Percentiles rank a stretch among this genome's conserved stretches.
phyloP scores from a whole-genome alignment of 2,113 vertebrate species.

The Nanorana parkeri region DNA sequence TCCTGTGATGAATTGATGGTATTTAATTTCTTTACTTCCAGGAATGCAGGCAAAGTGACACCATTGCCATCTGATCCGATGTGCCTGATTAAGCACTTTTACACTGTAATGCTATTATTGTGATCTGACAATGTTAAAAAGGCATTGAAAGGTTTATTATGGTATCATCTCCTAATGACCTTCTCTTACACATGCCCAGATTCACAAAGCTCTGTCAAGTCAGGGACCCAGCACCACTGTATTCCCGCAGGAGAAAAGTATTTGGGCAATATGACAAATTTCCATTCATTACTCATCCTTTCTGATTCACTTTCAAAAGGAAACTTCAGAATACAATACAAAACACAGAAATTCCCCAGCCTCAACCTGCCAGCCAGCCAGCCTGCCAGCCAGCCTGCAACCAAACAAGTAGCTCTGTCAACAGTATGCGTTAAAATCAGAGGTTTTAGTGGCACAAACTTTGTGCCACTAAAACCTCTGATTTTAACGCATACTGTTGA shows the following conservation, averaged over 20 bases:
- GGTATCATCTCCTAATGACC: conserved; percentile 23
- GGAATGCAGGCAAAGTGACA: conserved; percentile 43
- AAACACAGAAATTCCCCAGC: no score
- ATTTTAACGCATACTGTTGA: no score
- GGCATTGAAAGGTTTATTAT: conserved; percentile 50
- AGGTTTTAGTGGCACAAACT: no score
- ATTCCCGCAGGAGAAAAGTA: background rate
- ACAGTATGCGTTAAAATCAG: no score
- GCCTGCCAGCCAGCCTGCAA: no score
- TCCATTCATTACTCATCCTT: conserved; percentile 7
- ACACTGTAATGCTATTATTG: conserved; percentile 48
- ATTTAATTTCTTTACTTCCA: conserved; percentile 47
- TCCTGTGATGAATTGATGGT: conserved; percentile 33
- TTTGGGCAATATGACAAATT: conserved; percentile 1
- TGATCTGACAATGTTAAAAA: conserved; percentile 33
- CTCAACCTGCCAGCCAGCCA: no score
- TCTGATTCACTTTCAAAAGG: background rate
- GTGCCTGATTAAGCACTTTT: conserved; percentile 52
- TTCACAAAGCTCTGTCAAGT: conserved; percentile 10
- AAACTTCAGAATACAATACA: no score
- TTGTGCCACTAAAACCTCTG: no score
- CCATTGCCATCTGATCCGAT: conserved; percentile 39
- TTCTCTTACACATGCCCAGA: conserved; percentile 4
- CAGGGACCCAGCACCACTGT: background rate
- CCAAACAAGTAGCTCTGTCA: no score